A percentile compares a stretch with the other conserved stretches of the same genome.
These are phyloP conservation scores for Pseudomyrmex pallidus DNA, from an alignment of 1,140 invertebrate species.

Conservation along the genomic window DNA sequence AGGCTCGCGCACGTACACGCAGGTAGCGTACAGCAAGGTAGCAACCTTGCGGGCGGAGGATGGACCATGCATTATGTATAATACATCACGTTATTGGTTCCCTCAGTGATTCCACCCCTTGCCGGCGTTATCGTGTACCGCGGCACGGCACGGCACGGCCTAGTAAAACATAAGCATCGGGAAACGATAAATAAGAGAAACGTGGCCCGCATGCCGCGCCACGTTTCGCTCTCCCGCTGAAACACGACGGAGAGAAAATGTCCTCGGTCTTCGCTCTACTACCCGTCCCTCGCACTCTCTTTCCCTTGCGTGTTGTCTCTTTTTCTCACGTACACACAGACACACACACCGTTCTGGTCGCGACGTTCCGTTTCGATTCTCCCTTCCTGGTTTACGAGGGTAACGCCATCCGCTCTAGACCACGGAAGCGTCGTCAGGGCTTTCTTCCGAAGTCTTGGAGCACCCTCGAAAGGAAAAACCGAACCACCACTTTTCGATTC, in stretches of 20 bases:
- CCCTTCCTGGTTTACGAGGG: slow-evolving; percentile 43
- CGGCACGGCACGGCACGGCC: slow-evolving; percentile 77
- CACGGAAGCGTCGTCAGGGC: slow-evolving; percentile 41
- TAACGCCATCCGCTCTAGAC: slow-evolving; percentile 46
- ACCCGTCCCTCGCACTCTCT: slow-evolving; percentile 27
- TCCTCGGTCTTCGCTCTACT: slow-evolving; percentile 22
- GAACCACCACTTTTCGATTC: slow-evolving; percentile 50
- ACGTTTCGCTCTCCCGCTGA: slow-evolving; percentile 60
- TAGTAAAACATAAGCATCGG: slow-evolving; percentile 86
- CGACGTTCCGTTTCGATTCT: slow-evolving; percentile 53
- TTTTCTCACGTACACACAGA: not conserved
- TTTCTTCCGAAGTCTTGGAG: slow-evolving; percentile 52
- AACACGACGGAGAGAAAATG: slow-evolving; percentile 57
- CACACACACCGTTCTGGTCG: slow-evolving; percentile 1
- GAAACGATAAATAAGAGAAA: slow-evolving; percentile 86
- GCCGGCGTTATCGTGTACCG: slow-evolving; percentile 83
- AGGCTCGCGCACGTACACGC: slow-evolving; percentile 70
- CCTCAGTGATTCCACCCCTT: slow-evolving; percentile 84
- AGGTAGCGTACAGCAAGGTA: slow-evolving; percentile 72
- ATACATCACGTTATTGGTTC: slow-evolving; percentile 86
- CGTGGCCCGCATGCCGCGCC: slow-evolving; percentile 82
- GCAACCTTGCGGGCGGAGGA: slow-evolving; percentile 69
- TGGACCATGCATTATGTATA: slow-evolving; percentile 85
- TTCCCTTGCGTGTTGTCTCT: not conserved
- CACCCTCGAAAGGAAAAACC: slow-evolving; percentile 54